phyloP scores from a whole-genome alignment of 2,797 vertebrate species.

The Coregonus sp. region DNA sequence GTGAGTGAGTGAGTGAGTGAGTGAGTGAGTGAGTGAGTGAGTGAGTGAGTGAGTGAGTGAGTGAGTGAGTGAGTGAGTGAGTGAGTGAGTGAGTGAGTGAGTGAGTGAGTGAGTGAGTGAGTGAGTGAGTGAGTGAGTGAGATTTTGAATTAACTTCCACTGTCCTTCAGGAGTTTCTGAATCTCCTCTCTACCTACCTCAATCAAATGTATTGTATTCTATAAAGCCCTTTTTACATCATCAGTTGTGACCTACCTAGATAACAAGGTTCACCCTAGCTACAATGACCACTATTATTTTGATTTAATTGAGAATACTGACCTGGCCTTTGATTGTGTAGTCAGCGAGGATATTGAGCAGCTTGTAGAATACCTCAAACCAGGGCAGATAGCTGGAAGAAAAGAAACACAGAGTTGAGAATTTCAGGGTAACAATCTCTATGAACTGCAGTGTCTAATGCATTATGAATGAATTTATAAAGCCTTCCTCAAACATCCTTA shows the following conservation, averaged over 20 bases:
- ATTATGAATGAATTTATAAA: no score
- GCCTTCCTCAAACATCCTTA: no score
- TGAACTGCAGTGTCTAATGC: not conserved
- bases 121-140: not conserved
- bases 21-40: no score
- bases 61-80: no score
- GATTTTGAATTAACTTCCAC: not conserved
- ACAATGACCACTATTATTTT: not conserved
- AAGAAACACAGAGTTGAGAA: constrained; percentile 26
- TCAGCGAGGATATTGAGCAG: constrained; percentile 93
- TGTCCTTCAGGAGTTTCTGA: no score
- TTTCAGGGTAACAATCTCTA: not conserved
- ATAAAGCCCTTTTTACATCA: no score
- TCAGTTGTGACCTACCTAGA: no score
- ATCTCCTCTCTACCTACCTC: no score
- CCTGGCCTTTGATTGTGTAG: constrained; percentile 94
- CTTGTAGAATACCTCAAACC: constrained; percentile 99
- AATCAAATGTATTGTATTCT: no score
- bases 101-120: not conserved
- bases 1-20: no score
- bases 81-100: not conserved
- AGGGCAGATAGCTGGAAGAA: constrained; percentile 89
- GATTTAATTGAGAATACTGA: constrained; percentile 51
- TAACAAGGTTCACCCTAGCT: no score
- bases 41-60: no score